phyloP scores from a whole-genome alignment of 1,140 invertebrate species.

The Frieseomelitta varia region DNA sequence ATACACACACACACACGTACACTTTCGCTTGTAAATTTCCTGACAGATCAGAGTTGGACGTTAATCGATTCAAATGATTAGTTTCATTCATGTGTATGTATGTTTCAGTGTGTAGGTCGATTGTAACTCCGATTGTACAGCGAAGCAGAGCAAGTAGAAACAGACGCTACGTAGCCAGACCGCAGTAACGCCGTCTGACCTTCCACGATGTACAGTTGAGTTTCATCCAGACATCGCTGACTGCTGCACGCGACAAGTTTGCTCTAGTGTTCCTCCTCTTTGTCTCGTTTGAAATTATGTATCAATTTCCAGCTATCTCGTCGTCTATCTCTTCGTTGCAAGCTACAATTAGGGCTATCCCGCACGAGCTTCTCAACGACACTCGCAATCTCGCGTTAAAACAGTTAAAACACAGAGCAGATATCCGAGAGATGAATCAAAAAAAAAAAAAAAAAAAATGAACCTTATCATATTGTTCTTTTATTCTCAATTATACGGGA shows the following conservation, averaged over 20 bases:
- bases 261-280: neutral
- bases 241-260: neutral
- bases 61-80: no score
- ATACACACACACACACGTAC: no score
- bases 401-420: no score
- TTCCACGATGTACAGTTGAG: neutral
- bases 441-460: no score
- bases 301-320: neutral
- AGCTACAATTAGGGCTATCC: neutral
- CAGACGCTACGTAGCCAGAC: neutral
- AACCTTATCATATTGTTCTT: no score
- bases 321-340: neutral
- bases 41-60: no score
- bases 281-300: neutral
- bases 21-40: no score
- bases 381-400: no score
- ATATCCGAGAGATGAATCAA: no score
- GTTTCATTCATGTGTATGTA: no score
- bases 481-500: no score
- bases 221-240: neutral
- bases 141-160: neutral
- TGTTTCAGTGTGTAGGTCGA: neutral
- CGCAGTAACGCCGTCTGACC: neutral
- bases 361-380: no score
- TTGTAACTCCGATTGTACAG: neutral